Conservation (phyloP, 2,888 invertebrate genomes). For the Nemurella pictetii region DNA sequence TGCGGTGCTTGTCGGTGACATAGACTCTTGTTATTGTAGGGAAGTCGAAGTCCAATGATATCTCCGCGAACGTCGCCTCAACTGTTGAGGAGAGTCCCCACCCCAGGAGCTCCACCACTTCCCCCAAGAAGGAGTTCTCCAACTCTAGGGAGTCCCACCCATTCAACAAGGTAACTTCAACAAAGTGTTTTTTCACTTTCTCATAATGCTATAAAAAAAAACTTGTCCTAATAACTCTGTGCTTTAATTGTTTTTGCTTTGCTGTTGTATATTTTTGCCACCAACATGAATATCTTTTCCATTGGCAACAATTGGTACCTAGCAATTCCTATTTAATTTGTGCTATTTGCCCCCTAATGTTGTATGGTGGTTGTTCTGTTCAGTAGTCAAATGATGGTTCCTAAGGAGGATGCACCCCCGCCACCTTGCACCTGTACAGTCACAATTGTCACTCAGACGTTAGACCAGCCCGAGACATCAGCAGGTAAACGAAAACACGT, state of each 20-base stretch:
- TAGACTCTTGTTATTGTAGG: slow-evolving; percentile 48
- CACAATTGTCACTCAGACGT: slow-evolving; percentile 45
- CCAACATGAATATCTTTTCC: no score
- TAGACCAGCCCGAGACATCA: slow-evolving; percentile 29
- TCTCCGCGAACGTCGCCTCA: slow-evolving; percentile 63
- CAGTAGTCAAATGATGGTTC: slow-evolving; percentile 51
- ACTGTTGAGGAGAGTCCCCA: slow-evolving; percentile 50
- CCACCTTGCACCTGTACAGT: slow-evolving; percentile 48
- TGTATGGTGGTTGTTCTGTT: slow-evolving; percentile 24
- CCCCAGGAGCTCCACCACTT: slow-evolving; percentile 54
- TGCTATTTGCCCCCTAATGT: not conserved
- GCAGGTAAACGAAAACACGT: slow-evolving; percentile 23
- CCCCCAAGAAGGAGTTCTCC: slow-evolving; percentile 65
- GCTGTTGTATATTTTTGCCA: not conserved
- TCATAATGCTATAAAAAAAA: no score
- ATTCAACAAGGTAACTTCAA: slow-evolving; percentile 6
- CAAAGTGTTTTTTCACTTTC: no score
- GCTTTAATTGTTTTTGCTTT: not conserved
- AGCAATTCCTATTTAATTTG: not conserved
- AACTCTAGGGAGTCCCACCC: slow-evolving; percentile 52
- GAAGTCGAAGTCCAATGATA: slow-evolving; percentile 59
- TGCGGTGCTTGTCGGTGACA: not conserved
- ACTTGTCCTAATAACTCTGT: no score
- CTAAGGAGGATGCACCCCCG: slow-evolving; percentile 55
- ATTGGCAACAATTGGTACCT: not conserved